phyloP scores from a whole-genome alignment of 1,140 invertebrate species.

The Protaetia brevitarsis region DNA sequence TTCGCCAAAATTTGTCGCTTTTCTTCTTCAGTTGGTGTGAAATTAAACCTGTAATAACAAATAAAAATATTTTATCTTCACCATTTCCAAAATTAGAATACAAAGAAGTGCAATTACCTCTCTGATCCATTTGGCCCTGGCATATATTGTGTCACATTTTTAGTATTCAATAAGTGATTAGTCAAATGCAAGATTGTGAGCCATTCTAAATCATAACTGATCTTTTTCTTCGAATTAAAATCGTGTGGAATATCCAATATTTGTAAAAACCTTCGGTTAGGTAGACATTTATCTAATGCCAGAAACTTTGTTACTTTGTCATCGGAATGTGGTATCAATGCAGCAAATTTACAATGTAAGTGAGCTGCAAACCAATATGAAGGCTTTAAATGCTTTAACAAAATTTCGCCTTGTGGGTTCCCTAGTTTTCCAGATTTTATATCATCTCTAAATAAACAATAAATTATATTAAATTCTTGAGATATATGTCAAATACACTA shows the following conservation, averaged over 20 bases:
- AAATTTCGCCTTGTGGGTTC: constrained; percentile 76
- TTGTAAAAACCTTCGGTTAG: constrained; percentile 83
- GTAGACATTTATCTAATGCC: constrained; percentile 94
- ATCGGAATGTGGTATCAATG: constrained; percentile 70
- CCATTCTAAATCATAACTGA: constrained; percentile 94
- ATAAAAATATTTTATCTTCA: constrained; percentile 2
- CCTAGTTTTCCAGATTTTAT: constrained; percentile 79
- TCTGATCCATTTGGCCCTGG: constrained; percentile 69
- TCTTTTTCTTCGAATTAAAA: constrained; percentile 54
- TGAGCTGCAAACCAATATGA: constrained; percentile 96
- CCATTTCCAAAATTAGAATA: too few relatives aligned
- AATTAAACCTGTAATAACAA: constrained; percentile 60
- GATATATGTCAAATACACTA: constrained; percentile 48
- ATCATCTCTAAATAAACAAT: constrained; percentile 65
- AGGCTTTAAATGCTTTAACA: constrained; percentile 78
- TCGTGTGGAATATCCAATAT: constrained; percentile 60
- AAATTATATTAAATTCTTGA: neutral
- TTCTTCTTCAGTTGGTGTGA: constrained; percentile 74
- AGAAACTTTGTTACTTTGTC: constrained; percentile 79
- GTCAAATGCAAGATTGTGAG: constrained; percentile 81
- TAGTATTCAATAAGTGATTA: constrained; percentile 81
- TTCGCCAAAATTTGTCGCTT: constrained; percentile 60
- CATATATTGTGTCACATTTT: constrained; percentile 68
- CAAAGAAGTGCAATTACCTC: constrained; percentile 56
- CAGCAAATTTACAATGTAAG: constrained; percentile 94